Percentiles rank a stretch among this genome's conserved stretches.
These are phyloP conservation scores for Rallus limicola DNA, from an alignment of 2,113 vertebrate genomes.

Conservation along the genomic window DNA sequence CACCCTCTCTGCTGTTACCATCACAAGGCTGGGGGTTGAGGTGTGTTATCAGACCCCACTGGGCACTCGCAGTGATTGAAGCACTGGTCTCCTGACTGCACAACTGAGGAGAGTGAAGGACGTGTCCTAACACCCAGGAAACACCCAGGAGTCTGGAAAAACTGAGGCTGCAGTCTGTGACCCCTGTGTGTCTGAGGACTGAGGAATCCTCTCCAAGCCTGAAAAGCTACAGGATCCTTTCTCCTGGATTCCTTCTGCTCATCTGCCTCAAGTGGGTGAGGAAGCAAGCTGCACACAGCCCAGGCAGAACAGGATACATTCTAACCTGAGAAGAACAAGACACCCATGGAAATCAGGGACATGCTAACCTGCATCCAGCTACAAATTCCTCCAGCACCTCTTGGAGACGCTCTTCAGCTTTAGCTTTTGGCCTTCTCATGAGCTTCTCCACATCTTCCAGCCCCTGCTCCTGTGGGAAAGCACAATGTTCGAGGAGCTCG, in stretches of 20 bases:
- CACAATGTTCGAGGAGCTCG: neutral
- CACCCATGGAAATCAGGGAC: neutral
- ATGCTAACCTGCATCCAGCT: constrained; percentile 87
- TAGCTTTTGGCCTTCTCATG: constrained; percentile 78
- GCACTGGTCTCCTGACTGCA: neutral
- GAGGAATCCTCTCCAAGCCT: neutral
- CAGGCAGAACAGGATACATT: neutral
- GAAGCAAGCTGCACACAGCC: neutral
- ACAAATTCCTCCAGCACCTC: constrained; percentile 87
- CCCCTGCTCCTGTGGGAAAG: constrained; percentile 81
- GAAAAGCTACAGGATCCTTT: neutral
- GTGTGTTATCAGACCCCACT: rapidly evolving
- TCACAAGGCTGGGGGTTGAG: neutral
- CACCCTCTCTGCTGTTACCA: neutral
- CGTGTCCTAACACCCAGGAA: neutral
- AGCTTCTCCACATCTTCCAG: constrained; percentile 84
- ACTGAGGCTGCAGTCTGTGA: neutral
- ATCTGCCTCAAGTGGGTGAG: neutral
- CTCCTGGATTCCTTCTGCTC: neutral
- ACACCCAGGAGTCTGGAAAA: neutral
- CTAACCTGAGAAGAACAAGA: neutral
- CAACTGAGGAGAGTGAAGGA: neutral
- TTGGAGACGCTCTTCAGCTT: constrained; percentile 77
- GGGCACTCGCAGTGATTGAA: neutral
- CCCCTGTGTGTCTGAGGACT: neutral